Conservation (phyloP, 2,888 invertebrate species). For the Tholera decimalis region DNA sequence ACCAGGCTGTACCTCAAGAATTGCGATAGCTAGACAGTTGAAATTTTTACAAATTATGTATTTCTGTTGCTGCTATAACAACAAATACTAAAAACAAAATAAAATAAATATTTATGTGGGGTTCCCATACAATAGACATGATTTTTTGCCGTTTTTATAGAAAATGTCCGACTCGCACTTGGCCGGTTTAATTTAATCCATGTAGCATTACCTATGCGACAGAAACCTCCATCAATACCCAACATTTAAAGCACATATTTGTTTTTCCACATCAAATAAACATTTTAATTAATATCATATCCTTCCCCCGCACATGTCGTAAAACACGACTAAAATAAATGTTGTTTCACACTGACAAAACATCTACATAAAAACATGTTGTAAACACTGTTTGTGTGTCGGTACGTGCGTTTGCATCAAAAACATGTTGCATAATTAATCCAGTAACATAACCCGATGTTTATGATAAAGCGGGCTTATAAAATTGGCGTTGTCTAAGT, state of each 20-base stretch:
- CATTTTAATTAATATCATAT: slow-evolving; percentile 34
- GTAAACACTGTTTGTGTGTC: slow-evolving; percentile 44
- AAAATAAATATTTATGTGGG: no score
- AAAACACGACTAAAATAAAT: slow-evolving; percentile 34
- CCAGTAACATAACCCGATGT: slow-evolving; percentile 13
- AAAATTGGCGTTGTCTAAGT: not conserved
- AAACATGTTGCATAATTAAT: slow-evolving; percentile 44
- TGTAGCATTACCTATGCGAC: not conserved
- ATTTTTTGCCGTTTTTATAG: no score
- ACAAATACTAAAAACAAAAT: no score
- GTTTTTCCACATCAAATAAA: slow-evolving; percentile 30
- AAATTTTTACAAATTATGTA: no score
- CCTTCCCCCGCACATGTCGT: slow-evolving; percentile 6
- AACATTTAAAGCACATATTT: not conserved
- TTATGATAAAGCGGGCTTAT: slow-evolving; percentile 10
- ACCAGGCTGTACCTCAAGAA: no score
- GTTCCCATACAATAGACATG: no score
- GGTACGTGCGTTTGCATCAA: slow-evolving; percentile 35
- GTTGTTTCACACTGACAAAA: slow-evolving; percentile 21
- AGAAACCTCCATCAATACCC: not conserved
- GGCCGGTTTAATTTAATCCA: not conserved
- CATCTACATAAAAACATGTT: slow-evolving; percentile 46
- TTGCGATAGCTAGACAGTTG: no score
- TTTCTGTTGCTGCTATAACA: no score
- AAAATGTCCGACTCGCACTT: no score